Conservation (phyloP, 2,888 invertebrate species). For the Dynastes tityus region DNA sequence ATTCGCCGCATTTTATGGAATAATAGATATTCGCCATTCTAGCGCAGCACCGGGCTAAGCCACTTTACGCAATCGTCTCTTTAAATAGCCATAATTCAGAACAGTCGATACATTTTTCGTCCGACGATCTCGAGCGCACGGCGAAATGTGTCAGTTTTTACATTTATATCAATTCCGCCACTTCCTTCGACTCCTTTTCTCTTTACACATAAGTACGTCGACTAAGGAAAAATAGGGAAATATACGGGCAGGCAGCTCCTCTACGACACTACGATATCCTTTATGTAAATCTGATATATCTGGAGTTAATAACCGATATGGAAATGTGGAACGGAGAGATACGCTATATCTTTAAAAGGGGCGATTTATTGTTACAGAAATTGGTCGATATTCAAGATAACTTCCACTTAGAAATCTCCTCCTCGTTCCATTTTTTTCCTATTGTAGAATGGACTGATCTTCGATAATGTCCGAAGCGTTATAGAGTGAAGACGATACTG, state of each 20-base stretch:
- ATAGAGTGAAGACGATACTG: too few relatives aligned
- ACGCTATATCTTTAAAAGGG: too few relatives aligned
- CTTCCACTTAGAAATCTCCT: too few relatives aligned
- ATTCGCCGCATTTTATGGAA: slow-evolving; percentile 64
- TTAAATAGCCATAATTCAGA: slow-evolving; percentile 56
- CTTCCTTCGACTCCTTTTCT: background rate
- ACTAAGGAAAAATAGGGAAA: slow-evolving; percentile 9
- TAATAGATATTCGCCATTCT: slow-evolving; percentile 60
- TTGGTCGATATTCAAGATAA: too few relatives aligned
- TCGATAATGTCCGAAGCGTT: too few relatives aligned
- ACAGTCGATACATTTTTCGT: slow-evolving; percentile 54
- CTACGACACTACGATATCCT: background rate
- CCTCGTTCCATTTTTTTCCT: too few relatives aligned
- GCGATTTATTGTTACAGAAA: too few relatives aligned
- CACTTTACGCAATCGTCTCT: slow-evolving; percentile 60
- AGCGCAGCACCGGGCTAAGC: slow-evolving; percentile 50
- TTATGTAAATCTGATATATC: slow-evolving; percentile 19
- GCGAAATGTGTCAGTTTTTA: slow-evolving; percentile 44
- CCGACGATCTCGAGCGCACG: background rate
- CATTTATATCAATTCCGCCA: slow-evolving; percentile 46
- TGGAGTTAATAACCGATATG: slow-evolving; percentile 8
- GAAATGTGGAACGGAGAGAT: background rate
- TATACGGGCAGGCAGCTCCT: background rate
- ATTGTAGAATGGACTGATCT: too few relatives aligned
- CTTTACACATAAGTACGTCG: background rate